phyloP scores from a whole-genome alignment of 2,113 vertebrate species.

The Barnardius zonarius region DNA sequence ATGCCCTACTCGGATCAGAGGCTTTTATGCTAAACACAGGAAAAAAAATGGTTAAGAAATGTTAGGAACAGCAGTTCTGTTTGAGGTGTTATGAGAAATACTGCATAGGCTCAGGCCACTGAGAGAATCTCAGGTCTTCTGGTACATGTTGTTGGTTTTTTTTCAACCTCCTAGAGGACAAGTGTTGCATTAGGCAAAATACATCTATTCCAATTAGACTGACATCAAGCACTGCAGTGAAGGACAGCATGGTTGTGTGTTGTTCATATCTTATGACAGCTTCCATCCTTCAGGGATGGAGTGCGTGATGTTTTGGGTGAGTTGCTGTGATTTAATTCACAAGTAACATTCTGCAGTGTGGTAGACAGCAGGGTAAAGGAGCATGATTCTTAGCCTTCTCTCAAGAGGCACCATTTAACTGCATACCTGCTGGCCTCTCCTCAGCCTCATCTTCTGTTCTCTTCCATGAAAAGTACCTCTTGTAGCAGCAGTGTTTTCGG shows the following conservation, averaged over 20 bases:
- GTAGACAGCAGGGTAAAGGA: neutral
- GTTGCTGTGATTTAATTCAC: neutral
- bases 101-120: fast-evolving
- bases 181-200: fast-evolving
- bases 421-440: neutral
- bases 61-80: neutral
- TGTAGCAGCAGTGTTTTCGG: neutral
- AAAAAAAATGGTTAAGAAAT: neutral
- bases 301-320: fast-evolving
- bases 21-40: neutral
- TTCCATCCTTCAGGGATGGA: neutral
- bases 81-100: neutral
- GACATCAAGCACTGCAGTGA: fast-evolving
- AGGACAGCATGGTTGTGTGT: neutral
- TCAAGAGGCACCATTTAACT: fast-evolving
- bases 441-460: neutral
- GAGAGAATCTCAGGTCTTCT: neutral
- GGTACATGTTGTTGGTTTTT: neutral
- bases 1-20: neutral
- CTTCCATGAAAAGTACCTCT: neutral
- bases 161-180: neutral
- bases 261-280: neutral
- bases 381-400: neutral
- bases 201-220: neutral
- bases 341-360: fast-evolving